Evolutionary conservation across 2,888 invertebrate genomes (phyloP), one percentile per base, ranked within the genome.

Genomic region (Automeris io): DNA sequence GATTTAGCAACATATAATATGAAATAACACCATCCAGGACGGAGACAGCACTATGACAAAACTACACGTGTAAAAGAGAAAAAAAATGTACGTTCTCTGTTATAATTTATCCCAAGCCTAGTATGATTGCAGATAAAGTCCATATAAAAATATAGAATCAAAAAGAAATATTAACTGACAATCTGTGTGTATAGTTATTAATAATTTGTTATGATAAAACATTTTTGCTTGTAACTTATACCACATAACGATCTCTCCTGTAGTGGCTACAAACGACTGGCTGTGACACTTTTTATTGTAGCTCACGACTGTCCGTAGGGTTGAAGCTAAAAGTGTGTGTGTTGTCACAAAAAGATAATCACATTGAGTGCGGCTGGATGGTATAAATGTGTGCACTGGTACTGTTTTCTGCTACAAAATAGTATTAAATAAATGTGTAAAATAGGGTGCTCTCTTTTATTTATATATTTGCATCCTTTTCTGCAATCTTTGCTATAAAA

Each of bases 261-360:
- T 40, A 46, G 45, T 43, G 43, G 52, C 54, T 48, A 53, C 65
- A 54, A 54, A 46, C 47, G 43, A 40, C 58, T 63, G 66, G 47
- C 39, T 51, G 47, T 55, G 66, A 60, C 62, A 56, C 46, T 55
- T 56, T 56, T 59, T 61, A 57, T 60, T 58, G 57, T 51, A 31
- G 38, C 42, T 31, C 33, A 18, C 18, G 11, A 39, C 40, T 41
- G 46, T 48, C 43, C 44, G 37, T 32, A 39, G 35, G 40, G 41
- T 39, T 40, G 41, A 43, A 35, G 42, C 45, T 42, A 41, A 44
- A 39, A 40, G 46, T 50, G 47, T 56, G 43, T 52, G 51, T 29
- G 19, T 19, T 29, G 29, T 29, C 29, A 53, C 47, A 60, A 58
- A 54, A 57, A 51, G 47, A 54, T 58, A 58, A 57, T 54, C 49